Evolutionary conservation across 2,113 vertebrate genomes (phyloP).

Genomic region (Noturus placidus): DNA sequence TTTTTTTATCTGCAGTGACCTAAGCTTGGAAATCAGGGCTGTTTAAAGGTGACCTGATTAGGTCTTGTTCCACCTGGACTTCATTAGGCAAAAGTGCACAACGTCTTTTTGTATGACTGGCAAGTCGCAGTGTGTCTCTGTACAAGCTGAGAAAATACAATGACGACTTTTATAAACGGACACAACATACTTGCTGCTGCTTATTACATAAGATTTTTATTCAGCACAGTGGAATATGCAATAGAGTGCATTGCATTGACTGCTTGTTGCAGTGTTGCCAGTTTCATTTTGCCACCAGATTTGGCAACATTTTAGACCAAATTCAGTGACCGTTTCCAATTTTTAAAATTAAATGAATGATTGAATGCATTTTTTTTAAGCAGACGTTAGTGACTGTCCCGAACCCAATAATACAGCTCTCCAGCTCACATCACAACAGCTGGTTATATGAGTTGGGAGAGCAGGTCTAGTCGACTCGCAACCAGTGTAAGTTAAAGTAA

Average conservation of each 20-base stretch:
- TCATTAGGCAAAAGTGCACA: not conserved
- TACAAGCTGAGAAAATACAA: not conserved
- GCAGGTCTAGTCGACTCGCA: not conserved
- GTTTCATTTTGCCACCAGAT: not conserved
- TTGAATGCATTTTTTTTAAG: no score
- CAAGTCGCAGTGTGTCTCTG: not conserved
- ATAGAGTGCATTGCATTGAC: not conserved
- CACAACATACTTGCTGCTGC: not conserved
- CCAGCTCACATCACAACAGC: not conserved
- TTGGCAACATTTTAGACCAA: not conserved
- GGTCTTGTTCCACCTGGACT: conserved; percentile 18
- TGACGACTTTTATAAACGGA: not conserved
- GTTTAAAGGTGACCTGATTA: conserved; percentile 34
- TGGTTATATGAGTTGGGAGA: not conserved
- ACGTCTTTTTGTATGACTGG: not conserved
- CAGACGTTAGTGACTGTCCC: no score
- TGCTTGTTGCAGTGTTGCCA: conserved; percentile 5
- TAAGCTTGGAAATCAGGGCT: conserved; percentile 13
- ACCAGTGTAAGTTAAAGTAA: not conserved
- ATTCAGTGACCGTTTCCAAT: no score
- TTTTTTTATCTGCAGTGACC: conserved; percentile 8
- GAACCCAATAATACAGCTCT: not conserved
- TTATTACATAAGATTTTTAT: not conserved
- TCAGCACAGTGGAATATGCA: not conserved
- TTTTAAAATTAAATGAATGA: no score